Base-by-base conservation (phyloP, 2,888 invertebrate genomes). In the Tetropium fuscum region DNA sequence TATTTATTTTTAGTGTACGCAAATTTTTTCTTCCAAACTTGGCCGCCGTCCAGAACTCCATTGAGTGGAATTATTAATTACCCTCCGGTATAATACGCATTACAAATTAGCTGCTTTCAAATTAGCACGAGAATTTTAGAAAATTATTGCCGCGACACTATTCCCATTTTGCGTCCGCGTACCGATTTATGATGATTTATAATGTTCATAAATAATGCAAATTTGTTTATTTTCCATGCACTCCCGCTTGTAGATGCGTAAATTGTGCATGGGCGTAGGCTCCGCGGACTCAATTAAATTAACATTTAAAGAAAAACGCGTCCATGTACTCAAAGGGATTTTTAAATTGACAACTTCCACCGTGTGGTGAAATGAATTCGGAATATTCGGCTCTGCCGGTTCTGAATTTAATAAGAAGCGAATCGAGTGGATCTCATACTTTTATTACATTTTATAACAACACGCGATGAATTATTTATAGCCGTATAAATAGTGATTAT, bases 131-230 rank as follows among this genome's bases (percentile, higher is more conserved):
- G 48, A 55, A 60, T 60, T 64, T 64, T 64, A 53, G 63, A 58
- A 64, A 64, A 64, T 64, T 64, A 64, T 58, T 64, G 56, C 60
- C 18, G 53, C 55, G 19, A 53, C 60, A 58, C 58, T 62, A 62
- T 58, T 62, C 55, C 58, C 60, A 48, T 63, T 63, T 57, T 54
- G 51, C 34, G 43, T 60, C 54, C 34, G 43, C 38, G 38, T 34
- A 27, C 45, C 59, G 44, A 51, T 58, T 64, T 58, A 64, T 60
- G 60, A 60, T 64, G 63, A 64, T 64, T 64, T 64, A 64, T 64
- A 53, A 48, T 64, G 54, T 55, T 30, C 56, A 60, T 64, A 60
- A 64, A 64, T 55, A 53, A 64, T 64, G 63, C 44, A 60, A 64
- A 64, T 60, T 63, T 56, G 56, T 64, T 60, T 58, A 63, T 57